Conservation (phyloP, 2,797 vertebrate species). For the Tangara arthus region DNA sequence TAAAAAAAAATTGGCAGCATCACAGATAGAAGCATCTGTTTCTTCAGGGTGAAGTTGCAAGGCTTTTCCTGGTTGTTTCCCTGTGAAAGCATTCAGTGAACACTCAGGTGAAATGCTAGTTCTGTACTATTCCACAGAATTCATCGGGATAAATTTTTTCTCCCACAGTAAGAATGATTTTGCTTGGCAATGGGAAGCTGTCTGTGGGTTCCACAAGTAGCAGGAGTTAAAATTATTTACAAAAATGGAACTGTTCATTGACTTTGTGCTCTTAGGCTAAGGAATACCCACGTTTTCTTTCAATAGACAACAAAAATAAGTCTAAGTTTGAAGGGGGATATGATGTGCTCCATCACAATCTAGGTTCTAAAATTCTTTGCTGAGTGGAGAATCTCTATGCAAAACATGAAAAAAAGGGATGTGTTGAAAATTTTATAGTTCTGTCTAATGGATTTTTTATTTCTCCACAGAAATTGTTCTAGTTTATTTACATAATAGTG, state of each 20-base stretch:
- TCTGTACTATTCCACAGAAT: neutral
- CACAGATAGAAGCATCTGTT: neutral
- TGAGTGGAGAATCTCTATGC: neutral
- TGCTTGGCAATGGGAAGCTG: neutral
- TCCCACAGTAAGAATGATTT: neutral
- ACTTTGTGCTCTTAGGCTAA: neutral
- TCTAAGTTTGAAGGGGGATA: neutral
- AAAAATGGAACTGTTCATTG: neutral
- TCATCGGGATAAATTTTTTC: neutral
- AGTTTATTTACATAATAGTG: neutral
- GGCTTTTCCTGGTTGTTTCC: neutral
- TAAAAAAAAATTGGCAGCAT: neutral
- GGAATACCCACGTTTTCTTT: neutral
- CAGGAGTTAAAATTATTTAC: neutral
- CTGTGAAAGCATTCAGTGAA: neutral
- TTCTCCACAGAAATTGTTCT: neutral
- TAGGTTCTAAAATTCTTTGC: neutral
- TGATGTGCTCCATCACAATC: neutral
- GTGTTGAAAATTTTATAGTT: neutral
- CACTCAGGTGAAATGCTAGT: neutral
- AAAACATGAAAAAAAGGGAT: too few species aligned
- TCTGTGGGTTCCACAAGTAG: neutral
- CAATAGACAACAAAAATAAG: neutral
- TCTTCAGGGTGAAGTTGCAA: neutral
- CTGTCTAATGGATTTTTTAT: neutral